Evolutionary conservation across 2,888 invertebrate genomes (phyloP), one percentile per base, ranked within the genome.

Genomic region (Julus scandinavius): DNA sequence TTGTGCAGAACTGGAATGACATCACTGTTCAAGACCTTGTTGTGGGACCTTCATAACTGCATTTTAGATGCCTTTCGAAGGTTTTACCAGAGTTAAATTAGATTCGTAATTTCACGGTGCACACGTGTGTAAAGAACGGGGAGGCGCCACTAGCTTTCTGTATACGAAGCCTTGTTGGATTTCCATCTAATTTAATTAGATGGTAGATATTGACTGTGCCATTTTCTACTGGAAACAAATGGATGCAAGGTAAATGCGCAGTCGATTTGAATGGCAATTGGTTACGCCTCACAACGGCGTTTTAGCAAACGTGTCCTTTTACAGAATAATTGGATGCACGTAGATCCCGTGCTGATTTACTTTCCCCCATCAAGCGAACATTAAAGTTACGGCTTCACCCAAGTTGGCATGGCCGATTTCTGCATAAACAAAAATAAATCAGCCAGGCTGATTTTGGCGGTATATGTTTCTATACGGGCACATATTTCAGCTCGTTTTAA

Each of bases 401-500:
- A n/a, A n/a, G 17, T 63, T 63, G 17, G 63, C 63, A n/a, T 6
- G 6, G 63, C 17, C 63, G 63, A 63, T 63, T 54, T 63, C 63
- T 63, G 63, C 63, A n/a, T 63, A 63, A 63, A 63, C 63, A 63
- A 63, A 63, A 63, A 63, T 63, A 63, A 63, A 63, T 63, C 63
- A n/a, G 17, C 63, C 17, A 6, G 63, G 63, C 63, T n/a, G 63
- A n/a, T 63, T 63, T 63, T 63, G 63, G 63, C 63, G 63, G n/a
- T 63, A n/a, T n/a, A n/a, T 54, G 49, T 63, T 63, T 17, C 63
- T n/a, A 63, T n/a, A n/a, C 63, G 63, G 7, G n/a, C 63, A 17
- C 2, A 17, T 63, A 63, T 63, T 63, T 63, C 63, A n/a, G 17
- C 63, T 63, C n/a, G 4, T 63, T 63, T 63, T n/a, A 63, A 63